phyloP scores from a whole-genome alignment of 2,113 vertebrate genomes.

The Dromiciops gliroides region DNA sequence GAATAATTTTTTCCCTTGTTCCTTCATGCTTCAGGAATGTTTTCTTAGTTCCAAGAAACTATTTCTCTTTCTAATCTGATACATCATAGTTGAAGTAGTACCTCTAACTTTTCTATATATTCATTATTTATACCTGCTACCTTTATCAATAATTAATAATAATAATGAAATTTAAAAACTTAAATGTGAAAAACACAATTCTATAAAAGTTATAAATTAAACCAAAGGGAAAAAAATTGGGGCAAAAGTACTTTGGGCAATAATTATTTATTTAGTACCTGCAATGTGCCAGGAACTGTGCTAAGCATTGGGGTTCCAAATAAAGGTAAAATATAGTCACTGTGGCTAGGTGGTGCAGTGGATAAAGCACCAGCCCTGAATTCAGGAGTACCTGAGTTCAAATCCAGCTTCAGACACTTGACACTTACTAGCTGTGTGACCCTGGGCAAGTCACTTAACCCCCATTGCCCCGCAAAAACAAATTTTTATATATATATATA shows the following conservation, averaged over 20 bases:
- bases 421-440: too few relatives aligned
- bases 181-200: neutral
- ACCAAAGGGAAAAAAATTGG: slow-evolving; percentile 5
- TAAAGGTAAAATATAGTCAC: neutral
- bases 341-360: too few relatives aligned
- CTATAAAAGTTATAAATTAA: neutral
- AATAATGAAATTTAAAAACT: neutral
- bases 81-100: neutral
- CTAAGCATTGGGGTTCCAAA: neutral
- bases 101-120: neutral
- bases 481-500: too few relatives aligned
- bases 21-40: neutral
- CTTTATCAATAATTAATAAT: neutral
- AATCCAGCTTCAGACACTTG: too few relatives aligned
- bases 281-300: neutral
- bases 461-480: too few relatives aligned
- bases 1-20: neutral
- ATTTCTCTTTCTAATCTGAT: neutral
- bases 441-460: too few relatives aligned
- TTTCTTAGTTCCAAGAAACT: neutral
- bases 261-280: neutral
- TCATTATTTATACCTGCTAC: neutral
- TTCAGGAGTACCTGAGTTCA: too few relatives aligned
- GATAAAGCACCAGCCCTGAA: too few relatives aligned
- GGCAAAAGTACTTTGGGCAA: neutral